Conservation (phyloP, 2,888 invertebrate genomes). For the Conops quadrifasciatus region DNA sequence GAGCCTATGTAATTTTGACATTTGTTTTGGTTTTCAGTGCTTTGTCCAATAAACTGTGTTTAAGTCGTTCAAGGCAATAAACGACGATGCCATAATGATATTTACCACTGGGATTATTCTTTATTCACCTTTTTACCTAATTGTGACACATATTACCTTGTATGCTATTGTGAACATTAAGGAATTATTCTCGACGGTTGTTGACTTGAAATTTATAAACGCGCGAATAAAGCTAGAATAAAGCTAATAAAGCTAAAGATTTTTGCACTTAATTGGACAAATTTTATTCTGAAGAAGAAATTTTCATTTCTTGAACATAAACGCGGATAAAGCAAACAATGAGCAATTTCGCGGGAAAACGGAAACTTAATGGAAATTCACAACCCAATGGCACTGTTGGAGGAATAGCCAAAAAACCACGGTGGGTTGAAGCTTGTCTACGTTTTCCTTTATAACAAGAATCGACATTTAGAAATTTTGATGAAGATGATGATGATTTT, state of each 20-base stretch:
- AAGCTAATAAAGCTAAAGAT: background rate
- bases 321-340: constrained; percentile 14
- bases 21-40: no score
- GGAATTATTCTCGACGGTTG: background rate
- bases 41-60: no score
- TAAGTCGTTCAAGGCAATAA: no score
- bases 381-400: constrained; percentile 29
- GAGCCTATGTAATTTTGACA: no score
- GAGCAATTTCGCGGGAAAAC: constrained; percentile 42
- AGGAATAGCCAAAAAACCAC: constrained; percentile 49
- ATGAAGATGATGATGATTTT: constrained; percentile 71
- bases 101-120: no score
- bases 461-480: constrained; percentile 12
- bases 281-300: no score
- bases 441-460: background rate
- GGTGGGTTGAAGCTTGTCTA: constrained; percentile 44
- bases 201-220: background rate
- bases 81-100: no score
- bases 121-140: no score
- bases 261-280: no score
- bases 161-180: background rate
- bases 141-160: no score
- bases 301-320: background rate
- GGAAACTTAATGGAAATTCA: constrained; percentile 48
- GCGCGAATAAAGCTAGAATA: background rate